Evolutionary conservation across 92 coral and sea anemone species (phyloP), one percentile per base, ranked within the genome.

Genomic region (Porites cylindrica): DNA sequence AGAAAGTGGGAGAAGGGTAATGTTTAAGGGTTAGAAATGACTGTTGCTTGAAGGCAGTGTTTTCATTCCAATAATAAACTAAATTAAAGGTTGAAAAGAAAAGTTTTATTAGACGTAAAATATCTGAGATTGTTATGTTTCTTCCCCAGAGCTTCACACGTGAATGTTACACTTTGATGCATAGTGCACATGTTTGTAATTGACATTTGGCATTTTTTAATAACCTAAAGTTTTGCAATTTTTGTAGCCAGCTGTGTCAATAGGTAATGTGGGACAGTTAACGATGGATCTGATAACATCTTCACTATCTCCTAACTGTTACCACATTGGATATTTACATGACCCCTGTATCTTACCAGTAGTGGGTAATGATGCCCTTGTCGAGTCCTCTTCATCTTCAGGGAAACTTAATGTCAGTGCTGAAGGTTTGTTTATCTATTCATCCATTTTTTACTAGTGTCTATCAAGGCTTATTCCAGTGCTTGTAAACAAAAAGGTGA

Each of bases 261-360:
- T 96, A 75, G 99, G 99, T 21, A 96, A 96, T 93, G 99, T 96
- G 51, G 99, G 99, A 32, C 99, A 96, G 74, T 89, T 96, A 16
- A 93, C 99, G 60, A 89, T 88, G 61, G 99, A 96, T 82, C 90
- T 96, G 70, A 87, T 96, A 59, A 88, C 95, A 53, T 93, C 98
- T 1, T 77, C 94, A 51, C 75, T 95, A 26, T 82, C 88, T 20
- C 68, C 92, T 23, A 78, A 86, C 51, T 81, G 79, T 52, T 69
- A 64, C 63, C 89, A 70, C 43, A 90, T 95, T 85, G 99, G 99
- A 2, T 94, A 93, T 81, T 85, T 94, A 10, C 89, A 96, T 88
- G 96, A 96, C 76, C 89, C 93, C 17, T 80, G 98, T 61, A 63
- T 96, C 53, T 85, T 96, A 51, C 94, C 99, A 53, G 90, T 95